phyloP scores from a whole-genome alignment of 2,113 vertebrate genomes.

The Paratilapia polleni region DNA sequence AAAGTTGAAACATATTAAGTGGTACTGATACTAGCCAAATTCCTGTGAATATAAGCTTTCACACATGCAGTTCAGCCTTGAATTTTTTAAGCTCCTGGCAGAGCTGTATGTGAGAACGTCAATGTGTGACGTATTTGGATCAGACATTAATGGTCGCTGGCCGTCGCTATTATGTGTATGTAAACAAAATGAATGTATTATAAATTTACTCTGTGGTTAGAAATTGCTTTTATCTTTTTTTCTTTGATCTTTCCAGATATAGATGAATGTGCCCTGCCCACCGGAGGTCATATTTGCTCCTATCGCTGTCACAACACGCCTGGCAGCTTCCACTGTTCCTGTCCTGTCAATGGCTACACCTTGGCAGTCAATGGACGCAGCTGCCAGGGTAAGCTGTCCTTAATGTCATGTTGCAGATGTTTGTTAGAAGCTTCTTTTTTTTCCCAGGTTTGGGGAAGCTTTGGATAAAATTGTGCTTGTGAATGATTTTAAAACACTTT shows the following conservation, averaged over 20 bases:
- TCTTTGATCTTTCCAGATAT: conserved; percentile 82
- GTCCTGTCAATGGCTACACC: conserved; percentile 87
- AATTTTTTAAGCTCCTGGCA: background rate
- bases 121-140: background rate
- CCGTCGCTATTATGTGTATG: background rate
- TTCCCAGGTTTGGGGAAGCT: too few species aligned
- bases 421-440: background rate
- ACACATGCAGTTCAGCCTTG: background rate
- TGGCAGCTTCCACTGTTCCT: conserved; percentile 95
- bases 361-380: conserved; percentile 91
- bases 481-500: background rate
- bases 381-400: conserved; percentile 88
- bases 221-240: background rate
- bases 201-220: background rate
- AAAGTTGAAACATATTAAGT: conserved; percentile 25
- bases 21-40: too few species aligned
- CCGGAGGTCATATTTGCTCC: conserved; percentile 94
- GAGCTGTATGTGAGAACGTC: background rate
- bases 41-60: background rate
- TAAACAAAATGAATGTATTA: background rate
- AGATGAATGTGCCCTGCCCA: conserved; percentile 95
- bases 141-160: background rate
- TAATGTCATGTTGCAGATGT: background rate
- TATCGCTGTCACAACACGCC: conserved; percentile 90
- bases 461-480: background rate